Evolutionary conservation across 1,140 invertebrate species (phyloP).

Genomic region (Drosophila ironensis): DNA sequence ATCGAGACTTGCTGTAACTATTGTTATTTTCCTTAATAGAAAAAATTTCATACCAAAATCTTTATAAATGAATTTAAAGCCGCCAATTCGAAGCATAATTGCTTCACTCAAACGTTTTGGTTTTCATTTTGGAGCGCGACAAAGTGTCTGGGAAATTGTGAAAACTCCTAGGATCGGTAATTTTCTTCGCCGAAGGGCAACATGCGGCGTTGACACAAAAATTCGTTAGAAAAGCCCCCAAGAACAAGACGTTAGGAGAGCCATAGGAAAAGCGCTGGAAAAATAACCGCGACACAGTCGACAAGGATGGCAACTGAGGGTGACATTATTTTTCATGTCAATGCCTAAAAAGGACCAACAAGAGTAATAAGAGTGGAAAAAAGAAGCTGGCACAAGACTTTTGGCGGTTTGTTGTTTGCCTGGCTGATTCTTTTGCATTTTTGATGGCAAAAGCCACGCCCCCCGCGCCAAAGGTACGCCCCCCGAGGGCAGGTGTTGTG

Average conservation of each 20-base stretch:
- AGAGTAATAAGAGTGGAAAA: constrained; percentile 22
- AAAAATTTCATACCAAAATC: no score
- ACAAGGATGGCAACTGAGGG: constrained; percentile 39
- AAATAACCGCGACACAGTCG: constrained; percentile 18
- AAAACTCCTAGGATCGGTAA: neutral
- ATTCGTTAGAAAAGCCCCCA: constrained; percentile 48
- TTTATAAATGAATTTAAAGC: no score
- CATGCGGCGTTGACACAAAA: constrained; percentile 66
- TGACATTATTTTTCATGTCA: constrained; percentile 82
- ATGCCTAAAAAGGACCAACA: constrained; percentile 61
- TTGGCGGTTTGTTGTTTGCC: constrained; percentile 48
- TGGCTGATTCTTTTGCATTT: constrained; percentile 77
- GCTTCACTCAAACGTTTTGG: neutral
- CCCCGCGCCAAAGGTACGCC: constrained; percentile 9
- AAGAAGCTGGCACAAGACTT: constrained; percentile 31
- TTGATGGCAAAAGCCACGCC: constrained; percentile 40
- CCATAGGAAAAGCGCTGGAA: constrained; percentile 21
- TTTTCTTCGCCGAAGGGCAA: constrained; percentile 29
- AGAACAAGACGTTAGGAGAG: constrained; percentile 44
- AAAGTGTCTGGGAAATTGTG: constrained; percentile 10
- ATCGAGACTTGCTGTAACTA: no score
- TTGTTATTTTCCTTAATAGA: no score
- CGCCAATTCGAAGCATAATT: no score
- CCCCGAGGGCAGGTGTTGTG: constrained; percentile 63
- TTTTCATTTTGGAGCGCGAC: neutral